phyloP scores from a whole-genome alignment of 2,888 invertebrate genomes.

The Meteorus cinctellus region DNA sequence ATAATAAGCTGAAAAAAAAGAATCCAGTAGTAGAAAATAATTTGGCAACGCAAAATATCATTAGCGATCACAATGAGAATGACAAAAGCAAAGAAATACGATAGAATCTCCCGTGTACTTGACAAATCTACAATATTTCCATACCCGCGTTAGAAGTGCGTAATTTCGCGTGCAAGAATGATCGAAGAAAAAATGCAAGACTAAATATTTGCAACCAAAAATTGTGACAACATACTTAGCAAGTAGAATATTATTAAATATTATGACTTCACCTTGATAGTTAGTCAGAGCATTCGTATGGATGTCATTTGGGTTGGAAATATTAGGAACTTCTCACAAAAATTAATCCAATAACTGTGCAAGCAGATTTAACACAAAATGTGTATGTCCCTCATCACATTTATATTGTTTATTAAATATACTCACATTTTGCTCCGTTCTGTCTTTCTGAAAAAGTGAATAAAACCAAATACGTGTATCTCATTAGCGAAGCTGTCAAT shows the following conservation, averaged over 20 bases:
- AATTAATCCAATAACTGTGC: slow-evolving; percentile 28
- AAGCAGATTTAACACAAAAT: slow-evolving; percentile 66
- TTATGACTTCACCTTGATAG: neutral
- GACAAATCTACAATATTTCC: too few species aligned
- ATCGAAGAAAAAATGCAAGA: neutral
- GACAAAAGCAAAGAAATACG: too few species aligned
- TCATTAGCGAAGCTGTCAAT: slow-evolving; percentile 54
- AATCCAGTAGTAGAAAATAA: too few species aligned
- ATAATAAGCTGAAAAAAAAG: too few species aligned
- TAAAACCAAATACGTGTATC: slow-evolving; percentile 63
- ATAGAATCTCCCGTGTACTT: too few species aligned
- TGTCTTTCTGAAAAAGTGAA: slow-evolving; percentile 70
- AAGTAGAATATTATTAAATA: neutral
- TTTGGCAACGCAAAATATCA: too few species aligned
- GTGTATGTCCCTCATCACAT: slow-evolving; percentile 53
- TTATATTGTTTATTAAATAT: slow-evolving; percentile 69
- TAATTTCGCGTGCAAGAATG: too few species aligned
- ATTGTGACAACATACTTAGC: neutral
- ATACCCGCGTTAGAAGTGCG: too few species aligned
- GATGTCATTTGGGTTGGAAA: neutral
- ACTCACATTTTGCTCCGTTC: slow-evolving; percentile 75
- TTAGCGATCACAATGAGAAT: too few species aligned
- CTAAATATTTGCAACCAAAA: neutral
- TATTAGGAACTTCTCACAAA: slow-evolving; percentile 13
- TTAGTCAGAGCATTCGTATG: neutral